Conservation (phyloP, 1,140 invertebrate genomes). For the Bradynema listronoti region DNA sequence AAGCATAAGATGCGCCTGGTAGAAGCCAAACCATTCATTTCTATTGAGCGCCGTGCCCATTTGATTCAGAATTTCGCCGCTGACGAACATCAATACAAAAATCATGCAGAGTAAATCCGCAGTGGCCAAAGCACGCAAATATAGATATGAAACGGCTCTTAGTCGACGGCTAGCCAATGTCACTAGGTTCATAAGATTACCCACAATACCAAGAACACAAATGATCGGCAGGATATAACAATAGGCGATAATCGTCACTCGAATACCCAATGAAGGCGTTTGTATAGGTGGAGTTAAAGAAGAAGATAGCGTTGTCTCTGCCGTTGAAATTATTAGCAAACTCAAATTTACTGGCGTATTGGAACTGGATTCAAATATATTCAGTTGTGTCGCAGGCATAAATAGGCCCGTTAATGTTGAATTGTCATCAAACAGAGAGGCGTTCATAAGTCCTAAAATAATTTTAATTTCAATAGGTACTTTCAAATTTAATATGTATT, state of each 20-base stretch:
- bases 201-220: slow-evolving; percentile 53
- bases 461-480: too few species aligned
- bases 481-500: too few species aligned
- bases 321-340: too few species aligned
- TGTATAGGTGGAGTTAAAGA: background rate
- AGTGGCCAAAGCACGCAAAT: slow-evolving; percentile 45
- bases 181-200: slow-evolving; percentile 51
- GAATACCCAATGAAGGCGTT: slow-evolving; percentile 8
- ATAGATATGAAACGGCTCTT: slow-evolving; percentile 57
- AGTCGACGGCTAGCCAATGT: slow-evolving; percentile 50
- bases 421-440: too few species aligned
- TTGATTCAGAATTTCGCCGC: slow-evolving; percentile 44
- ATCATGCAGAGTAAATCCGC: slow-evolving; percentile 56
- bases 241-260: slow-evolving; percentile 44
- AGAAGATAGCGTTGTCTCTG: too few species aligned
- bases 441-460: too few species aligned
- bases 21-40: slow-evolving; percentile 44
- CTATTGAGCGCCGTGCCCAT: slow-evolving; percentile 33
- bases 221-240: slow-evolving; percentile 55
- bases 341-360: too few species aligned
- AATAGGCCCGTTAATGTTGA: too few species aligned
- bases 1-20: slow-evolving; percentile 55
- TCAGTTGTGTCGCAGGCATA: too few species aligned
- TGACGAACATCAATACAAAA: slow-evolving; percentile 53
- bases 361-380: too few species aligned